Evolutionary conservation across 2,888 invertebrate genomes (phyloP).

Genomic region (Pachycephus smyrnensis): DNA sequence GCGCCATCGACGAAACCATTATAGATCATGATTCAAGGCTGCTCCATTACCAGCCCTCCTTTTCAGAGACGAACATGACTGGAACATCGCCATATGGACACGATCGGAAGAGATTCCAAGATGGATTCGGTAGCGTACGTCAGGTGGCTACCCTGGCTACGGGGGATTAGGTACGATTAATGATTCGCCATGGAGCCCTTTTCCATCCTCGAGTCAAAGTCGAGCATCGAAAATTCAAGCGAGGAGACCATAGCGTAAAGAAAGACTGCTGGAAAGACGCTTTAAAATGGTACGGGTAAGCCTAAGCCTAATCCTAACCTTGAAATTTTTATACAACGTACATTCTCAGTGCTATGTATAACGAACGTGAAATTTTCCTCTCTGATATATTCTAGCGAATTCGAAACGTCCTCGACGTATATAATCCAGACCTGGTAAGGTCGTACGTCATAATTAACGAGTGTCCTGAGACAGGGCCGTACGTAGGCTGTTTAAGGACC

Average conservation of each 20-base stretch:
- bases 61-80: constrained; percentile 4
- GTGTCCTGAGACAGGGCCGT: constrained; percentile 35
- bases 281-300: not conserved
- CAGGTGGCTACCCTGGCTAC: constrained; percentile 5
- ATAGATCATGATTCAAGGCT: constrained; percentile 5
- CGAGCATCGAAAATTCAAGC: not conserved
- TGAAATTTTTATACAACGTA: not conserved
- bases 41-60: constrained; percentile 2
- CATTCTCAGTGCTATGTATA: not conserved
- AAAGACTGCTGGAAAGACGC: not conserved
- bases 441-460: constrained; percentile 57
- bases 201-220: not conserved
- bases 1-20: not conserved
- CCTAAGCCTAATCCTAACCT: not conserved
- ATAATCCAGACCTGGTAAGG: not conserved
- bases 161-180: constrained; percentile 2
- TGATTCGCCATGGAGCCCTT: constrained; percentile 6
- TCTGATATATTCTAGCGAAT: not conserved
- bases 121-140: constrained; percentile 4
- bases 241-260: not conserved
- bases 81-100: constrained; percentile 2
- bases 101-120: not conserved
- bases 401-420: not conserved
- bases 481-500: constrained; percentile 39
- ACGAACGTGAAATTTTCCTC: not conserved